phyloP scores from a whole-genome alignment of 2,888 invertebrate species.

The Amphimallon solstitiale region DNA sequence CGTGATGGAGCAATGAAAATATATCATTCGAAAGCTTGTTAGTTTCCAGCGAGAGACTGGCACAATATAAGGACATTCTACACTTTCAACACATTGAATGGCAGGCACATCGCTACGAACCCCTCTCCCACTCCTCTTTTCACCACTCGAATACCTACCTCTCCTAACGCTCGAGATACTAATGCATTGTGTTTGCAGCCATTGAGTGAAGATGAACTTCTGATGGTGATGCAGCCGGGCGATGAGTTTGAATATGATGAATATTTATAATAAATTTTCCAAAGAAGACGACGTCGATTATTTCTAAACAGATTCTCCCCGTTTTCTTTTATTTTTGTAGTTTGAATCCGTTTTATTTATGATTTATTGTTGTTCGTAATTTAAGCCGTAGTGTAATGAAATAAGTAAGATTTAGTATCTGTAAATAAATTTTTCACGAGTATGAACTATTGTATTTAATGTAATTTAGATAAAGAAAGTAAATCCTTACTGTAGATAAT shows the following conservation, averaged over 20 bases:
- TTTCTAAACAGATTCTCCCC: neutral
- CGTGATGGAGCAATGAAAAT: constrained; percentile 41
- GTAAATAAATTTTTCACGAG: too few relatives aligned
- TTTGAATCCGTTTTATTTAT: constrained; percentile 39
- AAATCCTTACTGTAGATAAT: too few relatives aligned
- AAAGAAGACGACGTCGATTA: constrained; percentile 18
- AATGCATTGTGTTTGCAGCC: constrained; percentile 50
- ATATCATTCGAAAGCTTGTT: constrained; percentile 41
- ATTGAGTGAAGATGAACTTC: constrained; percentile 55
- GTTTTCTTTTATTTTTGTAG: constrained; percentile 1
- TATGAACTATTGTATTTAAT: too few relatives aligned
- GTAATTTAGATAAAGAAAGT: too few relatives aligned
- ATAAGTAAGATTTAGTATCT: too few relatives aligned
- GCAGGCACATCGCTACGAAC: constrained; percentile 5
- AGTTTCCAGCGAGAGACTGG: constrained; percentile 36
- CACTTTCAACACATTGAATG: constrained; percentile 31
- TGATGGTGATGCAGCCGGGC: constrained; percentile 51
- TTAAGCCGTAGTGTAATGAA: neutral
- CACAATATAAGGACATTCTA: constrained; percentile 38
- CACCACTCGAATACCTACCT: constrained; percentile 5
- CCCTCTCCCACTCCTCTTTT: neutral
- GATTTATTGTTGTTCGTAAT: constrained; percentile 1
- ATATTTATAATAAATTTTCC: neutral
- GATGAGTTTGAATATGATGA: constrained; percentile 42
- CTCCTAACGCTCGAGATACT: constrained; percentile 33